Conservation (phyloP, 2,797 vertebrate species). For the Parotocinclus haroldoi region DNA sequence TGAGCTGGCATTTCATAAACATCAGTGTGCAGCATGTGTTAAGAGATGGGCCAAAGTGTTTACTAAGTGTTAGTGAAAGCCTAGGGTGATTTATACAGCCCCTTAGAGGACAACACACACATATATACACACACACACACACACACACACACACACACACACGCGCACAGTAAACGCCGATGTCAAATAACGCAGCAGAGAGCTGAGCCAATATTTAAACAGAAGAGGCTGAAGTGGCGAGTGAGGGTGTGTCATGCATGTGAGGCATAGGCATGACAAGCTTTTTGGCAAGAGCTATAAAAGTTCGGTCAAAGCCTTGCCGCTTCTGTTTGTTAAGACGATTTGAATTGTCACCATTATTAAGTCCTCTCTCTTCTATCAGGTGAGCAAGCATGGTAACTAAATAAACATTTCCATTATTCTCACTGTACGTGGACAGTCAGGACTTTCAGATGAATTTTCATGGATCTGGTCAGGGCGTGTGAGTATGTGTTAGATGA, state of each 20-base stretch:
- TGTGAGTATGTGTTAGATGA: background rate
- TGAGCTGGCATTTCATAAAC: constrained; percentile 46
- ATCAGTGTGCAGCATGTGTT: constrained; percentile 34
- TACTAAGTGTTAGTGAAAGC: constrained; percentile 39
- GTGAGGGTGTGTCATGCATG: constrained; percentile 29
- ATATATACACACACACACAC: too few relatives aligned
- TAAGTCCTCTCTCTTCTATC: background rate
- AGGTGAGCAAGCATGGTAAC: constrained; percentile 4
- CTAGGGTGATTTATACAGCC: constrained; percentile 35
- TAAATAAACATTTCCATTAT: constrained; percentile 26
- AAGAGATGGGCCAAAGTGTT: constrained; percentile 38
- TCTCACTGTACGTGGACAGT: constrained; percentile 10
- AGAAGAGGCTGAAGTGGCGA: constrained; percentile 34
- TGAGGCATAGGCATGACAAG: constrained; percentile 33
- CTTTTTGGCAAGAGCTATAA: constrained; percentile 17
- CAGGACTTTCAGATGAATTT: constrained; percentile 9
- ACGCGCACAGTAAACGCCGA: constrained; percentile 24
- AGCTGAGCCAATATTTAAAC: constrained; percentile 41
- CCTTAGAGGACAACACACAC: constrained; percentile 18
- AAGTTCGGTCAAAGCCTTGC: background rate
- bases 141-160: constrained; percentile 21
- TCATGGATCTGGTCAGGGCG: background rate
- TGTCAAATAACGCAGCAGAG: constrained; percentile 28
- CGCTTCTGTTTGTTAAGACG: background rate
- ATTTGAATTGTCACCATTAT: background rate